Conservation (phyloP, 2,888 invertebrate genomes). For the Congeria kusceri region DNA sequence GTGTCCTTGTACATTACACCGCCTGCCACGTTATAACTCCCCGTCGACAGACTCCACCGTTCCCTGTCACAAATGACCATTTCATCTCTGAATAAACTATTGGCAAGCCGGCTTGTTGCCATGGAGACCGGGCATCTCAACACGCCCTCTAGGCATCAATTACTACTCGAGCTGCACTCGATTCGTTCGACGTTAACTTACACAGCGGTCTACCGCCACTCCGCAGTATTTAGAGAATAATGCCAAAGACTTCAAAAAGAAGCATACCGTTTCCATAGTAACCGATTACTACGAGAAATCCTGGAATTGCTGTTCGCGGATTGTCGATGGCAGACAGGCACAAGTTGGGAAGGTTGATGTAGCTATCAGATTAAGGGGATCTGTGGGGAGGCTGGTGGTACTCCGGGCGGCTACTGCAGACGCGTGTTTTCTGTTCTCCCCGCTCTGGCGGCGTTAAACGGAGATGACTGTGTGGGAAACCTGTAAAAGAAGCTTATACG, state of each 20-base stretch:
- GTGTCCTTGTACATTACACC: too few relatives aligned
- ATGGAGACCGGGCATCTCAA: slow-evolving; percentile 14
- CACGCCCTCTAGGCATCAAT: slow-evolving; percentile 41
- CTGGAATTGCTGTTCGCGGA: slow-evolving; percentile 3
- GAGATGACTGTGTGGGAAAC: too few relatives aligned
- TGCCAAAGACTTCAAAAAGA: slow-evolving; percentile 68
- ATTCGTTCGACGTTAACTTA: too few relatives aligned
- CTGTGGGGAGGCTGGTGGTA: too few relatives aligned
- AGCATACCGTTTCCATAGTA: slow-evolving; percentile 58
- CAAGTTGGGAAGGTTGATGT: too few relatives aligned
- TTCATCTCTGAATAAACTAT: slow-evolving; percentile 13
- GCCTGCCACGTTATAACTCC: too few relatives aligned
- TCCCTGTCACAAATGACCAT: not conserved
- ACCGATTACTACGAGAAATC: slow-evolving; percentile 43
- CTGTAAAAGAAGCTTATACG: too few relatives aligned
- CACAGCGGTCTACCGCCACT: not conserved
- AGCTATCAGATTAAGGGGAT: too few relatives aligned
- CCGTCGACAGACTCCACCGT: too few relatives aligned
- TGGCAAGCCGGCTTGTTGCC: slow-evolving; percentile 22
- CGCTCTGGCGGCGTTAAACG: too few relatives aligned
- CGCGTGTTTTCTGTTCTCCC: too few relatives aligned
- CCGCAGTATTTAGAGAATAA: slow-evolving; percentile 37
- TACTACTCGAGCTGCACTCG: slow-evolving; percentile 14
- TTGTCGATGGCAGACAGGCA: not conserved
- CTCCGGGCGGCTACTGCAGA: too few relatives aligned